Evolutionary conservation across 2,888 invertebrate genomes (phyloP), one percentile per base, ranked within the genome.

Genomic region (Scaptomyza tumidula): DNA sequence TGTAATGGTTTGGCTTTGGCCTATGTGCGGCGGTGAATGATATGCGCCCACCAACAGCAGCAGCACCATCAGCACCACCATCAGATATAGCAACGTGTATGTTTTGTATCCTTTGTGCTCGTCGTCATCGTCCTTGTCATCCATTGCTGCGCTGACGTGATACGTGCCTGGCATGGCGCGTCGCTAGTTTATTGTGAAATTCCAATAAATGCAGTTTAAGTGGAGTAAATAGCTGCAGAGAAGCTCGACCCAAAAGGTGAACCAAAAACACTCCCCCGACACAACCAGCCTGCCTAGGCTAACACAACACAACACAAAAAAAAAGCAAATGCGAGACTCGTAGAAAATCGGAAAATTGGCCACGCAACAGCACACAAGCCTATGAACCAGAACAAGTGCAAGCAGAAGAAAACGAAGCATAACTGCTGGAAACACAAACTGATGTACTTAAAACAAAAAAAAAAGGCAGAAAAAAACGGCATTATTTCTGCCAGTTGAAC

Each of bases 171-270:
- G 33, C 50, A 35, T 48, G 48, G 52, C 57, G 57, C 71, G 55
- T 67, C 71, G 68, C 65, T 78, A 86, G 89, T 89, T 87, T 87
- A 81, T 85, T 87, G 85, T 85, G 53, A 87, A 88, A 85, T 84
- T 85, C 88, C 85, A 86, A 88, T 80, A 81, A 84, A 80, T 75
- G 75, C 85, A 75, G 66, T 68, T 72, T 56, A 64, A 72, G 46
- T 55, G 41, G 31, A 37, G 50, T 33, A 41, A 57, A 37, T 46
- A 60, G 37, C 33, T 43, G 27, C 29, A 43, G 14, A 39, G 39
- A 54, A 37, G 50, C 41, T 53, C 49, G 54, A 43, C 48, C 48
- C 50, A 53, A 58, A 70, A 70, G 52, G 49, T 58, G 57, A 63
- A 54, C 54, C 39, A 54, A 66, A 66, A 48, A 11, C 60, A 16